Evolutionary conservation across 1,140 invertebrate genomes (phyloP).

Genomic region (Aphelenchoides fujianensis): DNA sequence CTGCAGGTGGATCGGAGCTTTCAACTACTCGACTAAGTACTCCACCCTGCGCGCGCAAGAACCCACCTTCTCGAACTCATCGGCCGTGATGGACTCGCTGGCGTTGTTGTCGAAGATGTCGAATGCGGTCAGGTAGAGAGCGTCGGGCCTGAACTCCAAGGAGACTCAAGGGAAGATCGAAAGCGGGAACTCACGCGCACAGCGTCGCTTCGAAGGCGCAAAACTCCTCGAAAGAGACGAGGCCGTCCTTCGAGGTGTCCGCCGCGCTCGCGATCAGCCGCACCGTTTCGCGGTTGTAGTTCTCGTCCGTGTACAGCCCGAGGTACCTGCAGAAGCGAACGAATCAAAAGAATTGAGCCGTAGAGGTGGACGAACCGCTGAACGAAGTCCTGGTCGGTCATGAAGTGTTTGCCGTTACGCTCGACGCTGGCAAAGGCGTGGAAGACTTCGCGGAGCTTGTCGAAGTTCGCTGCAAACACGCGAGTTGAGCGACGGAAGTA

Average conservation of each 20-base stretch:
- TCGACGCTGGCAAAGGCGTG: slow-evolving; percentile 66
- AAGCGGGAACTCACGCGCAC: slow-evolving; percentile 68
- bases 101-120: slow-evolving; percentile 97
- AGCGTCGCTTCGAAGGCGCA: slow-evolving; percentile 93
- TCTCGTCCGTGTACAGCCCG: slow-evolving; percentile 77
- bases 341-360: slow-evolving; percentile 12
- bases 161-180: slow-evolving; percentile 9
- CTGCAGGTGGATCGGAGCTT: slow-evolving; percentile 14
- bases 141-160: slow-evolving; percentile 73
- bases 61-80: slow-evolving; percentile 70
- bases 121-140: slow-evolving; percentile 89
- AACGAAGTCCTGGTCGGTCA: slow-evolving; percentile 89
- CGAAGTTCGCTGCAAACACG: slow-evolving; percentile 37
- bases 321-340: slow-evolving; percentile 74
- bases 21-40: too few relatives aligned
- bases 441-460: slow-evolving; percentile 35
- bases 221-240: slow-evolving; percentile 95
- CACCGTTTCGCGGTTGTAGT: slow-evolving; percentile 83
- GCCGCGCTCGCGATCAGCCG: slow-evolving; percentile 85
- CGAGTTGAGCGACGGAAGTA: too few relatives aligned
- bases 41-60: too few relatives aligned
- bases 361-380: slow-evolving; percentile 62
- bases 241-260: slow-evolving; percentile 94
- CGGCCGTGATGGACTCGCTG: slow-evolving; percentile 88
- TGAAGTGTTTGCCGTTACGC: slow-evolving; percentile 79